Conservation (phyloP, 2,888 invertebrate species). For the Morpho deidamia region DNA sequence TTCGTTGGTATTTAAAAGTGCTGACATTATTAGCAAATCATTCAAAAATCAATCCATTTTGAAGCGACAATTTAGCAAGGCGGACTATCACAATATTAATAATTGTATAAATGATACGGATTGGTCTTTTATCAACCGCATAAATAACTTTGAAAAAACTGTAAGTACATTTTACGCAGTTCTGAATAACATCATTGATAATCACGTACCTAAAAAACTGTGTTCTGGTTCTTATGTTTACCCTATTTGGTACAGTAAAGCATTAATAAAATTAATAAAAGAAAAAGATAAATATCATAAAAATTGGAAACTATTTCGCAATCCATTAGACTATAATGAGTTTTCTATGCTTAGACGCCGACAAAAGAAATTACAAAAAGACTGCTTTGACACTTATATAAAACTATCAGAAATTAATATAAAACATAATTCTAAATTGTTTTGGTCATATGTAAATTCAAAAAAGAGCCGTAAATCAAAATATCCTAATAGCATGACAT, state of each 20-base stretch:
- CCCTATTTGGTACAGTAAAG: neutral
- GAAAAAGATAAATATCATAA: neutral
- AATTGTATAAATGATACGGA: neutral
- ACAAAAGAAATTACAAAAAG: neutral
- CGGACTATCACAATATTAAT: neutral
- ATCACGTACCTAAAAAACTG: neutral
- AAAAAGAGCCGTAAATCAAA: too few species aligned
- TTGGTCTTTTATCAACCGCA: neutral
- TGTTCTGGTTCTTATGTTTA: neutral
- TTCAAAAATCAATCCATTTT: neutral
- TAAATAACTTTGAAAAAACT: neutral
- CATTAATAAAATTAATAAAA: neutral
- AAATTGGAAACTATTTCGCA: too few species aligned
- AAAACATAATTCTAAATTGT: too few species aligned
- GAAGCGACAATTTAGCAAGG: neutral
- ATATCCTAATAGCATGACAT: too few species aligned
- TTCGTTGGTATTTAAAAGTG: too few species aligned
- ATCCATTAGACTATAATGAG: neutral
- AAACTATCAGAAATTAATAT: too few species aligned
- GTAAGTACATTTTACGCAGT: too few species aligned
- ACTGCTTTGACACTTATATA: too few species aligned
- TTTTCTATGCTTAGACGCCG: neutral
- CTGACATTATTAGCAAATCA: neutral
- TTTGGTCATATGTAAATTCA: neutral
- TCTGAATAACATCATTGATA: too few species aligned